phyloP scores from a whole-genome alignment of 2,113 vertebrate species.

The Argyrosomus japonicus region DNA sequence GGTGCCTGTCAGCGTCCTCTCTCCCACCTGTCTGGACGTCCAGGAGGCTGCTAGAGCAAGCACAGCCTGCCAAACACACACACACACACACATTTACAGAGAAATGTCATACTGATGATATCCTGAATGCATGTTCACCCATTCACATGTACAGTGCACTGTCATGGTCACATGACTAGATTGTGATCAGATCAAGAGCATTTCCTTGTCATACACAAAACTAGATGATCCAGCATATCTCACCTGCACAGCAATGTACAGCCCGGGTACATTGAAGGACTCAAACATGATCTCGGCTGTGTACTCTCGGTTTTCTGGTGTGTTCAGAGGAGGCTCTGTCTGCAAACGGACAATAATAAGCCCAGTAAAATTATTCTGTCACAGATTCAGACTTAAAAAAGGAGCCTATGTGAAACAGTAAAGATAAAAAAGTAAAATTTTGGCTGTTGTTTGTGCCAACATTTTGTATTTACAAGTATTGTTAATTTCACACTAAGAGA shows the following conservation, averaged over 20 bases:
- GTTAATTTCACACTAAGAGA: neutral
- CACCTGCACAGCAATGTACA: slow-evolving; percentile 99
- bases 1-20: slow-evolving; percentile 95
- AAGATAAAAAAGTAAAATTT: neutral
- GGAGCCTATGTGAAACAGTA: too few species aligned
- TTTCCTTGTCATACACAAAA: neutral
- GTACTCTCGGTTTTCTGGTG: slow-evolving; percentile 98
- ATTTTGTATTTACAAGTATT: neutral
- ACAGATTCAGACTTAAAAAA: neutral
- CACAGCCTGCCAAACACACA: slow-evolving; percentile 87
- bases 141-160: too few species aligned
- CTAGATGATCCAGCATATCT: neutral
- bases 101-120: neutral
- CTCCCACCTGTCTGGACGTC: slow-evolving; percentile 98
- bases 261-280: slow-evolving; percentile 97
- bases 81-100: neutral
- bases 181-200: neutral
- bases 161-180: too few species aligned
- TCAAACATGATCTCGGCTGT: slow-evolving; percentile 99
- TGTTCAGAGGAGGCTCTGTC: slow-evolving; percentile 98
- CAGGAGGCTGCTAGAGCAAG: slow-evolving; percentile 97
- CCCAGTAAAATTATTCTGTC: neutral
- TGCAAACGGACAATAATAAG: slow-evolving; percentile 66
- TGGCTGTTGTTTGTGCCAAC: neutral
- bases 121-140: neutral